Evolutionary conservation across 2,888 invertebrate species (phyloP), one percentile per base, ranked within the genome.

Genomic region (Argyra leucocephala): DNA sequence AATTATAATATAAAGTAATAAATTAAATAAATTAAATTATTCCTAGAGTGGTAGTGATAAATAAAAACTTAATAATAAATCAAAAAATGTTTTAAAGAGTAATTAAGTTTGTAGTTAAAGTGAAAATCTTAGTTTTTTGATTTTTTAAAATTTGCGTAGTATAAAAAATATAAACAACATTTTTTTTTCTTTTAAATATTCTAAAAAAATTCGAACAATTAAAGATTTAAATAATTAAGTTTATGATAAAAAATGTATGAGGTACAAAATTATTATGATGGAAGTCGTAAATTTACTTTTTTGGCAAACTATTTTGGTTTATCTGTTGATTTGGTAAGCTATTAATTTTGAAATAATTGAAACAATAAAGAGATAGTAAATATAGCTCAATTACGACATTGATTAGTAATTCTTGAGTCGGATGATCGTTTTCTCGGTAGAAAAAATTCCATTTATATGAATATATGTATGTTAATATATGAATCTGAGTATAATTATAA

Each of bases 271-370:
- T 82, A 83, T 72, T 90, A 90, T 76, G 86, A 86, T 76, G 91
- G 90, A 67, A 88, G 88, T 76, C 85, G 85, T 74, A 76, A 86
- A 67, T 89, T 92, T 77, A 76, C 82, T 68, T 88, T 87, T 81
- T 74, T 91, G 67, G 84, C 89, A 37, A 85, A 84, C 72, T 81
- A 83, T 74, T 79, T 86, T 71, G 89, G 89, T 68, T 82, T 92
- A 70, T 88, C 90, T 64, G 84, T 91, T 74, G 91, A 92, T 81
- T 84, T 90, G 83, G 91, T 91, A 82, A 86, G 22, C n/a, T 22
- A 57, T 22, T 57, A 9, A 7, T 21, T 22, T 57, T 57, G 18
- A 57, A 18, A n/a, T 57, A n/a, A 57, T 5, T 57, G n/a, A 18
- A 57, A 18, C 18, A 57, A n/a, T n/a, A 18, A 57, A 3, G 5